A percentile compares a stretch with the other conserved stretches of the same genome.
These are phyloP conservation scores for Aelia acuminata DNA, from an alignment of 2,888 invertebrate genomes.

Conservation along the genomic window DNA sequence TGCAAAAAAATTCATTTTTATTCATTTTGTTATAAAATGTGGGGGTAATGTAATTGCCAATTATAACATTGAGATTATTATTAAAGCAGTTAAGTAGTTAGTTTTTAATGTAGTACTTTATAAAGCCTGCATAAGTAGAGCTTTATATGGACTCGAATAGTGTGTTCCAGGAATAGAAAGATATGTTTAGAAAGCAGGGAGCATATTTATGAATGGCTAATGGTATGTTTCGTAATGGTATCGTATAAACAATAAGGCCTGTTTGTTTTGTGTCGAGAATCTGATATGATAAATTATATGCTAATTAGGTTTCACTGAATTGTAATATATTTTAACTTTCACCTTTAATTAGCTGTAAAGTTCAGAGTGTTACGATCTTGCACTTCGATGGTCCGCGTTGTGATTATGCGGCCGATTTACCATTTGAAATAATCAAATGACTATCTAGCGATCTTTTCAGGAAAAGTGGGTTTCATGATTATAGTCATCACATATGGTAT, in stretches of 20 bases:
- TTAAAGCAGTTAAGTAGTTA: too few relatives aligned
- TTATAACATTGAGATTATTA: too few relatives aligned
- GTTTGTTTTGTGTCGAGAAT: slow-evolving; percentile 10
- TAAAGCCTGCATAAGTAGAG: neutral
- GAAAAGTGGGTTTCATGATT: slow-evolving; percentile 10
- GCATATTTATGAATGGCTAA: slow-evolving; percentile 22
- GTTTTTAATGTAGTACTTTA: too few relatives aligned
- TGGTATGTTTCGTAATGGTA: neutral
- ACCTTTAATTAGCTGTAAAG: slow-evolving; percentile 9
- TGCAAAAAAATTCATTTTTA: too few relatives aligned
- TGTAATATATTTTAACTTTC: slow-evolving; percentile 26
- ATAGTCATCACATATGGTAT: neutral
- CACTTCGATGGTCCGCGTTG: neutral
- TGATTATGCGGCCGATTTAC: neutral
- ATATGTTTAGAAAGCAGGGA: slow-evolving; percentile 1
- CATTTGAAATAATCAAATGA: neutral
- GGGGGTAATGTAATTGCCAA: too few relatives aligned
- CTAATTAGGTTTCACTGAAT: slow-evolving; percentile 26
- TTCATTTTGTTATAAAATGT: too few relatives aligned
- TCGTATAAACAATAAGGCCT: slow-evolving; percentile 1
- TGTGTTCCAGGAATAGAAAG: neutral
- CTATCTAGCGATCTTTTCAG: neutral
- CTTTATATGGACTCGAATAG: neutral
- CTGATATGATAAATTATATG: slow-evolving; percentile 26
- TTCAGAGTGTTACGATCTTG: neutral